Base-by-base conservation (phyloP, 2,888 invertebrate genomes). In the Nasonia oneida region DNA sequence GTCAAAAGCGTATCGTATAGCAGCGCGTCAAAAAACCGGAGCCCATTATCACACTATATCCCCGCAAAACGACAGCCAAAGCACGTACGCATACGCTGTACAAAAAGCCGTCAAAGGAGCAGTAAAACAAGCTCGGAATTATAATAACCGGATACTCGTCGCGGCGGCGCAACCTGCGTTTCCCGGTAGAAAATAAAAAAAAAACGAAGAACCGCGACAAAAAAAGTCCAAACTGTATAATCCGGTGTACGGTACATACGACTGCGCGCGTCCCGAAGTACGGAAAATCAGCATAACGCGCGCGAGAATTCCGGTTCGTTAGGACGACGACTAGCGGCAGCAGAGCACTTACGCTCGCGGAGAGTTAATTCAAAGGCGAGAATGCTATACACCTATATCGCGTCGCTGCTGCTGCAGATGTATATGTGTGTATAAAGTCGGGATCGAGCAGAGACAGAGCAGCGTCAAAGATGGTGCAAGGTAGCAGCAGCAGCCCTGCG, bases 291-390 rank as follows among this genome's bases (percentile, higher is more conserved):
- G 73, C 67, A 33, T 67, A 33, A 67, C 29, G 23, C 67, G 67
- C 33, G 73, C 18, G 37, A 76, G n/a, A 61, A 84, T 74, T 79
- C 64, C 67, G 74, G 64, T 79, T 84, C 79, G 79, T 84, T 84
- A 84, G 67, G 47, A 83, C 39, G 67, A 14, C 15, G 50, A 29
- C 75, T 37, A 67, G 61, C 47, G 10, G 47, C 47, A 47, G 42
- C 47, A 12, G 12, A 47, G 47, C 33, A 47, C 61, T 82, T 29
- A 23, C 10, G 15, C n/a, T 10, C 73, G 14, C 8, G 5, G 10
- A 23, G 50, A 81, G 76, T 71, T 83, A 77, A 76, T 77, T 77
- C 83, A 75, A 83, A 76, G 37, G 53, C 33, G 74, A 42, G 29
- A 29, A 29, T 29, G 39, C 15, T 39, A 39, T 33, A 67, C 37